Evolutionary conservation across 2,888 invertebrate species (phyloP), one percentile per base, ranked within the genome.

Genomic region (Aspidiotus rigidus): DNA sequence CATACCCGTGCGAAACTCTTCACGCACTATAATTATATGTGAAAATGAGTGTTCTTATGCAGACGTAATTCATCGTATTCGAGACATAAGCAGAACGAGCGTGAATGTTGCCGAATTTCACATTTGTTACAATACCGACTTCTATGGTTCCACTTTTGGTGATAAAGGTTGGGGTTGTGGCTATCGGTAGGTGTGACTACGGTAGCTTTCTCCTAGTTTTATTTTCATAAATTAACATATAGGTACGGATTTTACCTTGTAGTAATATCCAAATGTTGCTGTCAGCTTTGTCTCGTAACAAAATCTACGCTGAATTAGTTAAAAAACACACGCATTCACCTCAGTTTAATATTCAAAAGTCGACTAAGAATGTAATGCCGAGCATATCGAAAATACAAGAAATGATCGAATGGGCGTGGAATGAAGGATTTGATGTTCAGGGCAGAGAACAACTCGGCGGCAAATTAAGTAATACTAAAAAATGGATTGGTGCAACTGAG

Each of bases 111-210:
- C 83, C 66, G 83, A 84, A 75, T 87, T 87, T 0, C 84, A 87
- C 77, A 81, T 90, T 72, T 91, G 91, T 78, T 87, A 88, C 39
- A 86, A 86, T 0, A 87, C 89, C 56, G 91, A 92, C 77, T 92
- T 93, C 79, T 93, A 89, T 77, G 89, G 89, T 1, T 89, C 89
- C 56, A 90, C 90, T 0, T 91, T 90, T 76, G 93, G 91, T 0
- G 93, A 93, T 79, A 83, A 87, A 74, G 93, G 93, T 9, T 94
- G 93, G 92, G 93, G 93, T 2, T 94, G 94, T 76, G 94, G 94
- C 0, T 93, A 93, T 77, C 82, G 77, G 77, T 78, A 66, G 7
- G 64, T 64, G 28, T 28, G 28, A 28, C 28, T 28, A 28, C 28
- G 28, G 28, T 5, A 5, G 28, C 5, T 28, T 1, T 28, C 28